These are phyloP conservation scores for Lithobates sylvaticus DNA, from an alignment of 2,797 vertebrate species.

Conservation along the genomic window DNA sequence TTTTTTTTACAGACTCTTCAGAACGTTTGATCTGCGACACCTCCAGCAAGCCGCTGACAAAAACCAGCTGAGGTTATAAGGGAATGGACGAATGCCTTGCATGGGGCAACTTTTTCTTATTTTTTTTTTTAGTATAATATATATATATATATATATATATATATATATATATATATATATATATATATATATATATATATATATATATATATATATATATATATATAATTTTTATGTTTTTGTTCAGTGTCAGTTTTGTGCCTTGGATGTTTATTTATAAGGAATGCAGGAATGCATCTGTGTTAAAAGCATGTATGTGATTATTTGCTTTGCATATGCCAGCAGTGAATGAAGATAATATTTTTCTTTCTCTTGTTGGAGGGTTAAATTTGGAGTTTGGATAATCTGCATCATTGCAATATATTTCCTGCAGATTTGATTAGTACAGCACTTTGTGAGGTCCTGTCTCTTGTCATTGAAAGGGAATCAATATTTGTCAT, in stretches of 20 bases:
- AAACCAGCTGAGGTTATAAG: slow-evolving; percentile 16
- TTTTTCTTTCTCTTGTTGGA: background rate
- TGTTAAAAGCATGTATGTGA: slow-evolving; percentile 14
- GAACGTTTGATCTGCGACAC: background rate
- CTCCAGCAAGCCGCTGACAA: background rate
- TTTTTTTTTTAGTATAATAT: background rate
- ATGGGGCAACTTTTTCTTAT: background rate
- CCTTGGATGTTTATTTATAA: background rate
- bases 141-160: no score
- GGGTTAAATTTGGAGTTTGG: background rate
- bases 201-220: no score
- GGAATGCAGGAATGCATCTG: slow-evolving; percentile 28
- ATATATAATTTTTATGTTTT: no score
- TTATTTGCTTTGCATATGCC: background rate
- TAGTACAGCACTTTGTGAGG: no score
- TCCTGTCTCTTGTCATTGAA: no score
- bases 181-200: no score
- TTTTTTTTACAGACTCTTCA: slow-evolving; percentile 7
- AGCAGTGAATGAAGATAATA: background rate
- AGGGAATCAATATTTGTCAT: no score
- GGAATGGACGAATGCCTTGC: background rate
- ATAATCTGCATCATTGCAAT: background rate
- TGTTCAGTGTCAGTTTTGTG: background rate
- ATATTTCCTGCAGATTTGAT: no score
- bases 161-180: background rate